Conservation (phyloP, 2,113 vertebrate species). For the Pachyramphus minor region DNA sequence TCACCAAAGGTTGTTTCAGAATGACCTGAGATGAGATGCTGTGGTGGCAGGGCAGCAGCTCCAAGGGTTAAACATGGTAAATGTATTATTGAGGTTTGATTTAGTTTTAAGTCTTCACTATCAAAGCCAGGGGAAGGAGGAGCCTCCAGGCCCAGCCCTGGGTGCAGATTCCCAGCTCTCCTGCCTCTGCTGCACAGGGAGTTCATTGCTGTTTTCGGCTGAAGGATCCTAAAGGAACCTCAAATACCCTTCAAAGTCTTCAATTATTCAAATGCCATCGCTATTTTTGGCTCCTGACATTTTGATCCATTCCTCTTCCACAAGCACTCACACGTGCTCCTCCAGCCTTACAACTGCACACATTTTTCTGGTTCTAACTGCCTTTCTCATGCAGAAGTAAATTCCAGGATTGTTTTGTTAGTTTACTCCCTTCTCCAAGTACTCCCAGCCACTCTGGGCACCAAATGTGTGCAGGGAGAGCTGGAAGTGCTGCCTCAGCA, state of each 20-base stretch:
- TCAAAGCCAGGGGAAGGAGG: background rate
- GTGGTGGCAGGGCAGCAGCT: background rate
- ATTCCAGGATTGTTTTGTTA: background rate
- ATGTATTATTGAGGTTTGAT: background rate
- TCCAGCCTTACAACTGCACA: background rate
- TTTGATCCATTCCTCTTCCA: background rate
- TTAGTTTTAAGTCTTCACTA: background rate
- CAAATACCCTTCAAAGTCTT: background rate
- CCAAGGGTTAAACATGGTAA: background rate
- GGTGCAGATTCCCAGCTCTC: background rate
- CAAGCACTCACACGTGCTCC: background rate
- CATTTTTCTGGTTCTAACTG: background rate
- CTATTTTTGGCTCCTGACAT: background rate
- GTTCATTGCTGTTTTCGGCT: background rate
- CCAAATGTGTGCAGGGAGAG: background rate
- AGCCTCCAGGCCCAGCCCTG: background rate
- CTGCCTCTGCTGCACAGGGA: background rate
- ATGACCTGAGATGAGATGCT: background rate
- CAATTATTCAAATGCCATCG: background rate
- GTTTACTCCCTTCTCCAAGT: background rate
- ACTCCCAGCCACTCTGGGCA: background rate
- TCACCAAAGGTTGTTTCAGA: background rate
- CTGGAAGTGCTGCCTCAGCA: background rate
- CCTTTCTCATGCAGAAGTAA: background rate
- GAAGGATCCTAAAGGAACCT: background rate